Percentiles rank a stretch among this genome's conserved stretches.
phyloP scores from a whole-genome alignment of 2,797 vertebrate species.

The Glyptemys insculpta region DNA sequence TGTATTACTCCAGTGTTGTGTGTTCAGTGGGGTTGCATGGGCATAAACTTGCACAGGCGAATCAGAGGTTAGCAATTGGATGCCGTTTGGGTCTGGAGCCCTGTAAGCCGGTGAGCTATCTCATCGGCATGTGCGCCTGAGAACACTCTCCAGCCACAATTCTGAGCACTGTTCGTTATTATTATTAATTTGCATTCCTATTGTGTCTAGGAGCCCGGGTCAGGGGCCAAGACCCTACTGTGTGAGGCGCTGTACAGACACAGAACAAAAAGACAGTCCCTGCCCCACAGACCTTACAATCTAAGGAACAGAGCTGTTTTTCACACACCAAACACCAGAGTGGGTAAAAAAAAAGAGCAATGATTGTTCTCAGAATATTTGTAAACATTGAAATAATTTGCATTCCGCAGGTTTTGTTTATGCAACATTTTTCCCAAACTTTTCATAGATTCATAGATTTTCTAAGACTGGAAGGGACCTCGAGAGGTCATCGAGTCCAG shows the following conservation, averaged over 20 bases:
- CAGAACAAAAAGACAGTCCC: neutral
- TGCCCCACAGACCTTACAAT: neutral
- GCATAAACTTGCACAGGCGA: neutral
- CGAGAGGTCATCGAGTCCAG: too few relatives aligned
- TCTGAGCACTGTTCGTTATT: neutral
- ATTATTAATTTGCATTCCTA: neutral
- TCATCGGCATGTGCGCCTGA: neutral
- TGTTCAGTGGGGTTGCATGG: neutral
- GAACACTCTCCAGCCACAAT: neutral
- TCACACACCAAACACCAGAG: neutral
- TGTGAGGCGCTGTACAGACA: neutral
- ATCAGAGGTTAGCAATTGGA: neutral
- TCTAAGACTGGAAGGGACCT: too few relatives aligned
- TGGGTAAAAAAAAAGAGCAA: neutral
- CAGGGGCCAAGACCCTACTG: neutral
- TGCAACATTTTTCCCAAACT: neutral
- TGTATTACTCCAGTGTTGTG: neutral
- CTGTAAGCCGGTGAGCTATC: neutral
- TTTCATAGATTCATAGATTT: neutral
- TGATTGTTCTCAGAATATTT: neutral
- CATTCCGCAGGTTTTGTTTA: neutral
- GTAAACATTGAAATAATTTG: neutral
- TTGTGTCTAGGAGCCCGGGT: neutral
- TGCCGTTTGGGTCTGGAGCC: neutral
- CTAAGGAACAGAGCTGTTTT: neutral